phyloP scores from a whole-genome alignment of 2,888 invertebrate species.

The Dolichopus griseipennis region DNA sequence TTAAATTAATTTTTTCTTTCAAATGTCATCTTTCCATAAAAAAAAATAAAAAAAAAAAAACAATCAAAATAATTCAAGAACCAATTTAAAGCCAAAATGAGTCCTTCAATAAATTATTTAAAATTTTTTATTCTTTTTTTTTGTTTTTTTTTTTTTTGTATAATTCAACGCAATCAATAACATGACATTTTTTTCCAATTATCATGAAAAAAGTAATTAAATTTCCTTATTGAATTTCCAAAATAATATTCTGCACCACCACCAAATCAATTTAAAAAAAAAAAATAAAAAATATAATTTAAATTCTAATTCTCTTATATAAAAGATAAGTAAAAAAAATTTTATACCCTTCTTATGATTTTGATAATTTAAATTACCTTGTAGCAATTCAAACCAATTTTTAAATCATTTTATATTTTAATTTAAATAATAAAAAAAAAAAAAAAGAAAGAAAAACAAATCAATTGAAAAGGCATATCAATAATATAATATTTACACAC shows the following conservation, averaged over 20 bases:
- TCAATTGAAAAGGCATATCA: no score
- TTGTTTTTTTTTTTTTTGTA: no score
- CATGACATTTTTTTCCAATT: slow-evolving; percentile 1
- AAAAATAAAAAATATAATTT: not conserved
- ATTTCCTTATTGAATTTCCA: slow-evolving; percentile 6
- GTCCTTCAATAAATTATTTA: not conserved
- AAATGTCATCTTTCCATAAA: no score
- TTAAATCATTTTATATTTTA: no score
- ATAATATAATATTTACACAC: no score
- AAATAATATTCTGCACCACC: not conserved
- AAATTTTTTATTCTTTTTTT: no score
- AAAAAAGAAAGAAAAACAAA: no score
- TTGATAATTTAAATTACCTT: not conserved
- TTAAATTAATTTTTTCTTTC: no score
- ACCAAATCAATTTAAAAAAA: not conserved
- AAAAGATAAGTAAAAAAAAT: no score
- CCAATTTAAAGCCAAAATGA: slow-evolving; percentile 1
- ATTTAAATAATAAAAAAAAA: no score
- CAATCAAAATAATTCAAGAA: not conserved
- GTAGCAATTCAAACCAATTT: not conserved
- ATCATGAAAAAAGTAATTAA: not conserved
- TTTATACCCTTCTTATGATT: not conserved
- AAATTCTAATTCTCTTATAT: not conserved
- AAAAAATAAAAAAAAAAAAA: no score
- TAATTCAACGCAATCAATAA: not conserved